Percentiles rank a stretch among this genome's conserved stretches.
Evolutionary conservation across 2,113 vertebrate genomes (phyloP).

Genomic region (Osmerus eperlanus): DNA sequence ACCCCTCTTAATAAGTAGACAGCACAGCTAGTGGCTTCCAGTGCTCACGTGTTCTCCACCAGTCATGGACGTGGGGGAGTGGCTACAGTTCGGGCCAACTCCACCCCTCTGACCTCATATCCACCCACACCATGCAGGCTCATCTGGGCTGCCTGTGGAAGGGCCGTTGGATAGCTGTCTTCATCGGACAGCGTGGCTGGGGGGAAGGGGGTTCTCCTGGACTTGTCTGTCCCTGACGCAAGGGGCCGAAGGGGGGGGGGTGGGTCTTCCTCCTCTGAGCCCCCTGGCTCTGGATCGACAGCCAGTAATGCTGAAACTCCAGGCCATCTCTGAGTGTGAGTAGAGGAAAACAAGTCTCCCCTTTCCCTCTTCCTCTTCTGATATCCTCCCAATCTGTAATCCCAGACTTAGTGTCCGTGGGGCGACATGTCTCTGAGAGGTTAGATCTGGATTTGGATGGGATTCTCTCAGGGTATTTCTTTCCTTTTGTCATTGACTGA

Average conservation of each 20-base stretch:
- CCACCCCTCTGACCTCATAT: slow-evolving; percentile 4
- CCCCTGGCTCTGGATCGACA: slow-evolving; percentile 5
- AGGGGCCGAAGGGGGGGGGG: background rate
- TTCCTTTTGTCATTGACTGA: slow-evolving; percentile 36
- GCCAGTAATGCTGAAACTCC: slow-evolving; percentile 18
- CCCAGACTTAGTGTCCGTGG: slow-evolving; percentile 43
- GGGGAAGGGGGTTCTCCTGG: background rate
- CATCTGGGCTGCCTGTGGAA: background rate
- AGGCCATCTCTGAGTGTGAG: slow-evolving; percentile 33
- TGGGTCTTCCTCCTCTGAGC: background rate
- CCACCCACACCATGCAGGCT: background rate
- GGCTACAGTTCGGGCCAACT: background rate
- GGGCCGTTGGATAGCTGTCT: slow-evolving; percentile 13
- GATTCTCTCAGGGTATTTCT: slow-evolving; percentile 42
- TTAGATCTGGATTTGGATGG: slow-evolving; percentile 49
- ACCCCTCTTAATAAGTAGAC: slow-evolving; percentile 9
- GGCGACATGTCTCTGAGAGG: slow-evolving; percentile 21
- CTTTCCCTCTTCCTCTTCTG: slow-evolving; percentile 44
- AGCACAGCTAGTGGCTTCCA: slow-evolving; percentile 9
- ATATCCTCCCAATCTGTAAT: slow-evolving; percentile 53
- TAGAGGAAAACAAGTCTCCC: slow-evolving; percentile 53
- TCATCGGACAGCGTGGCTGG: background rate
- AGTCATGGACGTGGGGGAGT: slow-evolving; percentile 9
- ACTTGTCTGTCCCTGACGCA: slow-evolving; percentile 6
- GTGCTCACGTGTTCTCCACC: background rate